These are phyloP conservation scores for Bombus difficillimus DNA, from an alignment of 1,140 invertebrate species.

Conservation along the genomic window DNA sequence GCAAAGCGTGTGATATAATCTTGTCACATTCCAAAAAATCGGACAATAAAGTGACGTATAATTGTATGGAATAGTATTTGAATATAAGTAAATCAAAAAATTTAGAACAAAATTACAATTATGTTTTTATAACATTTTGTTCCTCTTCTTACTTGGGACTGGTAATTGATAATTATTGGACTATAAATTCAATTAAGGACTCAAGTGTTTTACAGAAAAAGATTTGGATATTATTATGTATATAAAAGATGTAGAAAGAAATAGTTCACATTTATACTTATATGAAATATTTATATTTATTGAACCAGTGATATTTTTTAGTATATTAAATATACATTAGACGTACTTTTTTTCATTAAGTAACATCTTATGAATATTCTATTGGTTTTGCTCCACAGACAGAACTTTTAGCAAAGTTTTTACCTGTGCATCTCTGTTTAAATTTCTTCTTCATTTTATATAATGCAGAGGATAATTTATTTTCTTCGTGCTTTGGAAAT, in stretches of 20 bases:
- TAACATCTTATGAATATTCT: neutral
- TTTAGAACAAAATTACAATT: neutral
- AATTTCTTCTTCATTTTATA: neutral
- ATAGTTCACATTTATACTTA: neutral
- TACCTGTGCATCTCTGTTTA: neutral
- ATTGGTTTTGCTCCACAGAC: neutral
- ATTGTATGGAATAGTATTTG: neutral
- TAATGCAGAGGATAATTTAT: neutral
- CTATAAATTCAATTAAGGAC: too few species aligned
- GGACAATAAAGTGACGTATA: conserved; percentile 57
- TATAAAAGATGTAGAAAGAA: neutral
- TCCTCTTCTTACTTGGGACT: neutral
- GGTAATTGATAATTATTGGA: too few species aligned
- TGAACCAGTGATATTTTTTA: neutral
- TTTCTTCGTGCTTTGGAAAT: neutral
- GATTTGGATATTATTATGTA: too few species aligned
- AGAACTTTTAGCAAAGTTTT: neutral
- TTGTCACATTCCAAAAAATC: conserved; percentile 85
- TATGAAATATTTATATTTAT: conserved; percentile 3
- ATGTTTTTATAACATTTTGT: neutral
- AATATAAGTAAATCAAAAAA: neutral
- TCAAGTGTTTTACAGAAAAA: too few species aligned
- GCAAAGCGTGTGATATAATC: conserved; percentile 94
- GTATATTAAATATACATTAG: neutral
- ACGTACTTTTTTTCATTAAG: neutral